Evolutionary conservation across 2,797 vertebrate genomes (phyloP).

Genomic region (Ciconia nigra): DNA sequence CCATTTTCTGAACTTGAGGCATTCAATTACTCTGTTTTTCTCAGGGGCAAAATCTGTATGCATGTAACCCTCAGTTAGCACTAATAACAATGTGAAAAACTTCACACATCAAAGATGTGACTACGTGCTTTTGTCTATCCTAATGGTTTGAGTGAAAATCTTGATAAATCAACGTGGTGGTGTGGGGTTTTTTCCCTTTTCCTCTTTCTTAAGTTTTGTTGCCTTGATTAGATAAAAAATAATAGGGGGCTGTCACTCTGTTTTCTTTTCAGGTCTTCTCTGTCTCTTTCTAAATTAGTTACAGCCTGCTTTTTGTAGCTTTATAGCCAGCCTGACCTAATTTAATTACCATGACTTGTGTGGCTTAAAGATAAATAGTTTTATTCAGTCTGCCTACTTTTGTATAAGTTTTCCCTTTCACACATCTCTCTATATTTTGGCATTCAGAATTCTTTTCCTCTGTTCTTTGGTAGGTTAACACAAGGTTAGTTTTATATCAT

Average conservation of each 20-base stretch:
- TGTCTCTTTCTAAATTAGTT: constrained; percentile 72
- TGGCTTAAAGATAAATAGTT: constrained; percentile 72
- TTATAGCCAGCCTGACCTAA: constrained; percentile 66
- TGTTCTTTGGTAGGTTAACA: constrained; percentile 33
- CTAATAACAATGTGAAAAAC: not conserved
- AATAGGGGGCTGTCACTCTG: constrained; percentile 58
- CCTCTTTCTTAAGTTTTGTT: constrained; percentile 36
- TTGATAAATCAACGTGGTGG: constrained; percentile 8
- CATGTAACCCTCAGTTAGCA: not conserved
- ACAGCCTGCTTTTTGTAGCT: constrained; percentile 66
- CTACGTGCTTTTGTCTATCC: not conserved
- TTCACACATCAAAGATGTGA: not conserved
- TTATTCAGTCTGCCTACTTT: constrained; percentile 63
- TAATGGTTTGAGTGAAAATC: constrained; percentile 23
- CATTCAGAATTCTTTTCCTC: constrained; percentile 54
- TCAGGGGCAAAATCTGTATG: not conserved
- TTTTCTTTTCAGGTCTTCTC: constrained; percentile 67
- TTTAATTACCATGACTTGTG: constrained; percentile 74
- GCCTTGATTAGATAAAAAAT: constrained; percentile 54
- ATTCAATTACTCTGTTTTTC: not conserved
- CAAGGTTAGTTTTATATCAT: constrained; percentile 42
- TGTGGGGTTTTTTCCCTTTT: not conserved
- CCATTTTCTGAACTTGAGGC: not conserved
- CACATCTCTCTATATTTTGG: constrained; percentile 51
- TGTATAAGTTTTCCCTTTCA: constrained; percentile 59